phyloP scores from a whole-genome alignment of 2,113 vertebrate genomes.

The Pseudorasbora parva region DNA sequence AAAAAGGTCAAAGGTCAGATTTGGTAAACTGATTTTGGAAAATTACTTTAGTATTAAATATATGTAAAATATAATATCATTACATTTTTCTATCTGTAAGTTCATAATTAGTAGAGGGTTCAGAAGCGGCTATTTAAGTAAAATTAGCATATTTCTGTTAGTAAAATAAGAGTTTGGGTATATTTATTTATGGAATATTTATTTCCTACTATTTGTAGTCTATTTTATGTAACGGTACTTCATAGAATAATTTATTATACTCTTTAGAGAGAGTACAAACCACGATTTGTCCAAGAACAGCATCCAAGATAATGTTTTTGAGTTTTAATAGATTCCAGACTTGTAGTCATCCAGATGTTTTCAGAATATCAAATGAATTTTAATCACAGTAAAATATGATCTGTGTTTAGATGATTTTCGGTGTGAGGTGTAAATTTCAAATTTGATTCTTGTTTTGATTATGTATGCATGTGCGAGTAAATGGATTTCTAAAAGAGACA shows the following conservation, averaged over 20 bases:
- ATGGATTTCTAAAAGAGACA: background rate
- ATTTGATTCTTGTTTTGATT: background rate
- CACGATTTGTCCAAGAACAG: background rate
- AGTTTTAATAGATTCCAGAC: slow-evolving; percentile 1
- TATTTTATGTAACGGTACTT: background rate
- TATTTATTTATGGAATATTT: background rate
- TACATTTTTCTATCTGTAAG: too few relatives aligned
- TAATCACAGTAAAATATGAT: slow-evolving; percentile 1
- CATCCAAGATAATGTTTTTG: background rate
- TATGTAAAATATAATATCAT: too few relatives aligned
- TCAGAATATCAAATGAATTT: background rate
- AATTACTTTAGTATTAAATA: too few relatives aligned
- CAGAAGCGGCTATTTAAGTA: background rate
- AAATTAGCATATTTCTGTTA: background rate
- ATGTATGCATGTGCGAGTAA: background rate
- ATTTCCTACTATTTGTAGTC: background rate
- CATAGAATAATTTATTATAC: background rate
- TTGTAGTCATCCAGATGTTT: background rate
- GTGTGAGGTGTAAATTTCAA: slow-evolving; percentile 5
- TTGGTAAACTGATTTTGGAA: too few relatives aligned
- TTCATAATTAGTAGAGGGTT: too few relatives aligned
- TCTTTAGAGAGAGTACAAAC: background rate
- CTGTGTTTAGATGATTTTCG: background rate
- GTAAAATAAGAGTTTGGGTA: background rate
- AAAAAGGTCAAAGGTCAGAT: too few relatives aligned